A percentile compares a stretch with the other conserved stretches of the same genome.
phyloP scores from a whole-genome alignment of 2,888 invertebrate species.

The Trissolcus japonicus region DNA sequence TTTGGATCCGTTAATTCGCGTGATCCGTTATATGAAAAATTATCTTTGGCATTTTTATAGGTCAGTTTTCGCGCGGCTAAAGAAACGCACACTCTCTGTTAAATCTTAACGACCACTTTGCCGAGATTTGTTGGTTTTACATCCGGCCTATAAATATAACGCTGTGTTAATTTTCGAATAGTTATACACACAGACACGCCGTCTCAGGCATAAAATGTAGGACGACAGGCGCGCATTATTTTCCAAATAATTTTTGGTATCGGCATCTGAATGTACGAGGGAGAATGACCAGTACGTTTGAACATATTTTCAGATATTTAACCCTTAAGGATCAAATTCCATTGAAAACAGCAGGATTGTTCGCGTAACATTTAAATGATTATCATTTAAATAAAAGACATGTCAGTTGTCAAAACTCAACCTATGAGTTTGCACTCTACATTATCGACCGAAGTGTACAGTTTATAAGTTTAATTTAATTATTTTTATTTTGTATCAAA shows the following conservation, averaged over 20 bases:
- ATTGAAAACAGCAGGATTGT: too few species aligned
- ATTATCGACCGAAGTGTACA: too few species aligned
- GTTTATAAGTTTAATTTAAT: too few species aligned
- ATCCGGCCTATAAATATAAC: slow-evolving; percentile 52
- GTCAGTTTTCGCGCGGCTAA: not conserved
- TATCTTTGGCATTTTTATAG: slow-evolving; percentile 13
- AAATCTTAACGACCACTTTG: slow-evolving; percentile 19
- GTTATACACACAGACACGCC: slow-evolving; percentile 28
- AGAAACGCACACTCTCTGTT: not conserved
- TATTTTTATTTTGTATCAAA: too few species aligned
- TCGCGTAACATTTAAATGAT: too few species aligned
- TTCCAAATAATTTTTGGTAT: slow-evolving; percentile 5
- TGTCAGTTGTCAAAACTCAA: too few species aligned
- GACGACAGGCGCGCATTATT: slow-evolving; percentile 21
- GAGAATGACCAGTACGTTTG: too few species aligned
- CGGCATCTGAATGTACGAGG: too few species aligned
- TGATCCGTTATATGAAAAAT: slow-evolving; percentile 16
- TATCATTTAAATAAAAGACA: too few species aligned
- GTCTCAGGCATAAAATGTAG: slow-evolving; percentile 28
- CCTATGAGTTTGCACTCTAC: too few species aligned
- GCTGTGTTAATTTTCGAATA: slow-evolving; percentile 49
- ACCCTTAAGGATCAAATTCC: too few species aligned
- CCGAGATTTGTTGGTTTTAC: slow-evolving; percentile 31
- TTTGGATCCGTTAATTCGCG: slow-evolving; percentile 7
- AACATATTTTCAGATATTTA: too few species aligned